Conservation (phyloP, 2,113 vertebrate genomes). For the Catharus minimus region DNA sequence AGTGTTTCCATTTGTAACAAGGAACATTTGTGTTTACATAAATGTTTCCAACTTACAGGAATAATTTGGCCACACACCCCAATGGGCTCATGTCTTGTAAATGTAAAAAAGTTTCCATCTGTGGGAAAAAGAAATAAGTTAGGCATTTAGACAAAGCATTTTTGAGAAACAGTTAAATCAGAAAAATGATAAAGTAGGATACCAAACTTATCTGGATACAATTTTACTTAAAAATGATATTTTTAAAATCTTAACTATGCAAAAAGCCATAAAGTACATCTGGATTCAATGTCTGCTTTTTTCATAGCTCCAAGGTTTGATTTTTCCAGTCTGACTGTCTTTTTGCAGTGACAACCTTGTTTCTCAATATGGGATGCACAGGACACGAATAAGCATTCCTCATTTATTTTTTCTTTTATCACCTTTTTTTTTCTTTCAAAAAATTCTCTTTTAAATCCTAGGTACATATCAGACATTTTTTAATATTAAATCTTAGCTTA, state of each 20-base stretch:
- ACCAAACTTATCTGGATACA: neutral
- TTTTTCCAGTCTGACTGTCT: neutral
- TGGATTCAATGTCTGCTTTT: constrained; percentile 31
- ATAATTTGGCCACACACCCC: constrained; percentile 90
- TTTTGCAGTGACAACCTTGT: neutral
- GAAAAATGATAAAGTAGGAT: neutral
- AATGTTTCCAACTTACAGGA: constrained; percentile 79
- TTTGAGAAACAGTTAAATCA: neutral
- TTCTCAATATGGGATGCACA: neutral
- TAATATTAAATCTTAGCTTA: constrained; percentile 19
- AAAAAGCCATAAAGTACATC: neutral
- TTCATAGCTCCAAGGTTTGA: neutral
- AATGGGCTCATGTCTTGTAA: constrained; percentile 87
- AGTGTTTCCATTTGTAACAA: neutral
- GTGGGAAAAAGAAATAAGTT: constrained; percentile 24
- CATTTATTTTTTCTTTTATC: neutral
- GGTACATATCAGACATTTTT: constrained; percentile 10
- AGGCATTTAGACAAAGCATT: neutral
- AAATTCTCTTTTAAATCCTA: neutral
- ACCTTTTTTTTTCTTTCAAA: neutral
- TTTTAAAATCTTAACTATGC: neutral
- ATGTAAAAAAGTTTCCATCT: constrained; percentile 89
- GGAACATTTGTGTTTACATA: neutral
- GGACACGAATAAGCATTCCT: neutral
- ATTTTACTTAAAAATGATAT: neutral